phyloP scores from a whole-genome alignment of 2,888 invertebrate species.

The Phlogophora meticulosa region DNA sequence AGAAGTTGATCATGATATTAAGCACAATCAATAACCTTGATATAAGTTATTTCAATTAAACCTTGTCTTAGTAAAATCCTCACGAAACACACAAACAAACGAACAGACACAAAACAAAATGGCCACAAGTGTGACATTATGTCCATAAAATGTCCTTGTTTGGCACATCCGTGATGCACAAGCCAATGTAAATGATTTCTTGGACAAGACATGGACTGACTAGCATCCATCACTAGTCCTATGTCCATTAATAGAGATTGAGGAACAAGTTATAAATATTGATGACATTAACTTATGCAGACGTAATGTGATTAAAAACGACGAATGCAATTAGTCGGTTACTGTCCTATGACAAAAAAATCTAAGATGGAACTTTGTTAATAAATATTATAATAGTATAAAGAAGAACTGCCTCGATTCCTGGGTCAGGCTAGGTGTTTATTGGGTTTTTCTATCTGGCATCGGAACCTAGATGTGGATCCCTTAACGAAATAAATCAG shows the following conservation, averaged over 20 bases:
- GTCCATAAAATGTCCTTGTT: slow-evolving; percentile 35
- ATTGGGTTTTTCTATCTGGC: no score
- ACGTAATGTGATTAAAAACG: slow-evolving; percentile 27
- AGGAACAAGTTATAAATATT: slow-evolving; percentile 51
- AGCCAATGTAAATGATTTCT: slow-evolving; percentile 63
- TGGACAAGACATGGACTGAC: slow-evolving; percentile 45
- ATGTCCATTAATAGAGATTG: slow-evolving; percentile 50
- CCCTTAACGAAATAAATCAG: no score
- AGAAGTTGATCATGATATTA: no score
- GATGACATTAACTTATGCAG: slow-evolving; percentile 20
- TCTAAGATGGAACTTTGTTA: neutral
- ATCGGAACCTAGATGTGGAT: no score
- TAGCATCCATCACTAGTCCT: slow-evolving; percentile 15
- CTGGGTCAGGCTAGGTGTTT: no score
- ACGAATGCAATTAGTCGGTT: slow-evolving; percentile 4
- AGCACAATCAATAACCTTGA: no score
- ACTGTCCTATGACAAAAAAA: neutral
- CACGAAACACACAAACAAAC: slow-evolving; percentile 2
- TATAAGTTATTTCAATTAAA: no score
- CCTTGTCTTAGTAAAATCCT: no score
- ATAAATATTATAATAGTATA: no score
- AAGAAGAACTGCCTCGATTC: no score
- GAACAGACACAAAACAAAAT: neutral
- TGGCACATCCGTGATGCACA: slow-evolving; percentile 43
- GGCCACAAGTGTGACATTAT: slow-evolving; percentile 21